Evolutionary conservation across 2,113 vertebrate species (phyloP).

Genomic region (Labrus mixtus): DNA sequence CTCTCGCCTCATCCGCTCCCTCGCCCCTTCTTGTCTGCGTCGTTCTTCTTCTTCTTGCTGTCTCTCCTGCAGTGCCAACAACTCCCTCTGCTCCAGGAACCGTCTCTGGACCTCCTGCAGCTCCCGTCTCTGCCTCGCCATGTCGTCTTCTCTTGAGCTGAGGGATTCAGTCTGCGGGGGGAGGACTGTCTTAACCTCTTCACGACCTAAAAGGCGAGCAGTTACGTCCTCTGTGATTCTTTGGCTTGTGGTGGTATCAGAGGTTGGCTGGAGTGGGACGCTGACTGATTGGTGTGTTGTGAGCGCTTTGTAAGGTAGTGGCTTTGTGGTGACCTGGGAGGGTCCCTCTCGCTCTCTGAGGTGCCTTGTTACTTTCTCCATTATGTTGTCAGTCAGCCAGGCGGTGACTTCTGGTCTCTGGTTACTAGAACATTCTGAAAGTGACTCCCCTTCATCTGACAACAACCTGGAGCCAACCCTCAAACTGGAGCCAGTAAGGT

Average conservation of each 20-base stretch:
- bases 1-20: conserved; percentile 61
- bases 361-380: conserved; percentile 56
- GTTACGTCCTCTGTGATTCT: background rate
- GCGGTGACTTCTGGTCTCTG: background rate
- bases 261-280: conserved; percentile 1
- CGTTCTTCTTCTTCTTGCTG: conserved; percentile 40
- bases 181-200: background rate
- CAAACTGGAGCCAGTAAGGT: background rate
- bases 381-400: conserved; percentile 44
- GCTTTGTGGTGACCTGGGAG: background rate
- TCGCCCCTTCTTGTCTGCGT: conserved; percentile 29
- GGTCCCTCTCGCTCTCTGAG: conserved; percentile 40
- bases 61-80: background rate
- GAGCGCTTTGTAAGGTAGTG: background rate
- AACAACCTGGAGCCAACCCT: background rate
- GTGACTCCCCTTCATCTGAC: background rate
- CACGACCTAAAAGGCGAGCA: background rate
- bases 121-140: conserved; percentile 71
- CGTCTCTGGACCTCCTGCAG: conserved; percentile 59
- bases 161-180: background rate
- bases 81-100: conserved; percentile 22
- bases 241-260: background rate
- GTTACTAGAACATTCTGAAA: background rate
- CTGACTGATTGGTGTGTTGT: background rate
- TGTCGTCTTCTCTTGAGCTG: background rate